These are phyloP conservation scores for Apamea sordens DNA, from an alignment of 2,888 invertebrate species.

Conservation along the genomic window DNA sequence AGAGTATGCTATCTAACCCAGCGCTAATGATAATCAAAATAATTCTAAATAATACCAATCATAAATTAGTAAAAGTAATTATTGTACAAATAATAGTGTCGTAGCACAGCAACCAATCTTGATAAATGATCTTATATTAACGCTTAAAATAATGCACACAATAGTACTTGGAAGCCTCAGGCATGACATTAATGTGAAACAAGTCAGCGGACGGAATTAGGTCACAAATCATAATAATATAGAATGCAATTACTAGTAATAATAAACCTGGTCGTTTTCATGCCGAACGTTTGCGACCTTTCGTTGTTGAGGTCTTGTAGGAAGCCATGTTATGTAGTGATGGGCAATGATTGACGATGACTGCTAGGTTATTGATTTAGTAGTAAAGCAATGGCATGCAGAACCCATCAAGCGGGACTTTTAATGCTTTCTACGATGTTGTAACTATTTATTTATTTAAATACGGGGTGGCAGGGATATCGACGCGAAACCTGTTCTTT, in stretches of 20 bases:
- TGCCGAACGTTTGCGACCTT: not conserved
- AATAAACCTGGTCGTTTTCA: slow-evolving; percentile 23
- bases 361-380: not conserved
- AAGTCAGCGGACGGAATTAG: slow-evolving; percentile 47
- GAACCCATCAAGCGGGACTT: not conserved
- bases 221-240: slow-evolving; percentile 47
- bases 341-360: not conserved
- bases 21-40: not conserved
- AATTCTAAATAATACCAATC: slow-evolving; percentile 1
- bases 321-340: not conserved
- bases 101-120: slow-evolving; percentile 24
- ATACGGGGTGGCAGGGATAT: not conserved
- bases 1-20: not conserved
- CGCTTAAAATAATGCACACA: slow-evolving; percentile 51
- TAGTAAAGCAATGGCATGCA: not conserved
- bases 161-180: slow-evolving; percentile 51
- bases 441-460: not conserved
- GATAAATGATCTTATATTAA: slow-evolving; percentile 45
- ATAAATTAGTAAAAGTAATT: slow-evolving; percentile 42
- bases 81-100: slow-evolving; percentile 32
- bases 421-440: no score
- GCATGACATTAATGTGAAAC: slow-evolving; percentile 51
- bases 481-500: no score
- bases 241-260: slow-evolving; percentile 45
- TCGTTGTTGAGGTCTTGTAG: not conserved